Base-by-base conservation (phyloP, 2,797 vertebrate species). In the Phataginus tetradactyla region DNA sequence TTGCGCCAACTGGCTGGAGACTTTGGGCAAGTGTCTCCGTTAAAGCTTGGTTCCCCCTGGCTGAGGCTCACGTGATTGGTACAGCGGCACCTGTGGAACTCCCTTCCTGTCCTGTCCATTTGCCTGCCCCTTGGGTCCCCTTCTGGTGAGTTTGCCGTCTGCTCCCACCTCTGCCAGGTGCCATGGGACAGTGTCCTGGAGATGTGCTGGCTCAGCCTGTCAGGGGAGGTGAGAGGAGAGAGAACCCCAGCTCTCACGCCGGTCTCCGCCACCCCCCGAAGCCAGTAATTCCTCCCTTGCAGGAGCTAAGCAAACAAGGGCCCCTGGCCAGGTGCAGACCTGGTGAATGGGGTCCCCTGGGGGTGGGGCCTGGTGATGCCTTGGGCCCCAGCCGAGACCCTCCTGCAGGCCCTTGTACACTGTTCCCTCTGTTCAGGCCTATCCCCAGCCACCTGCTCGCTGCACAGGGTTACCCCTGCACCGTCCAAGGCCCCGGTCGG, bases 21-120 rank as follows among this genome's bases (percentile, higher is more conserved):
- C 63, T 18, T 29, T 42, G 74, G 45, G 55, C 17, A 7, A 74
- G 12, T 69, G 17, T 53, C 63, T 45, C 42, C 69, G 63, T 34
- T 55, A 25, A 37, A 34, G 25, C 18, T 55, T 10, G 20, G 45
- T 5, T 55, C 12, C 27, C 37, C 1, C 2, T 0, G 0, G 64
- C 10, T 0, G 37, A 64, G 29, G 32, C 20, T 5, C 23, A 5
- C 0, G 0, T 5, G 29, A 42, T 53, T 45, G 9, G 45, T 11
- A 45, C 45, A 45, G 45, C 10, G 2, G 45, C 15, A n/a, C 20
- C 27, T 21, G 5, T 1, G 27, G 5, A 12, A 11, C n/a, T n/a
- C 55, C 64, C 34, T 39, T 32, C 91, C 23, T 0, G 7, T 20
- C 21, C 18, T 25, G 20, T 13, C 45, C 4, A 0, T 0, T 1